Base-by-base conservation (phyloP, 1,140 invertebrate genomes). In the Parapsyche elsis region DNA sequence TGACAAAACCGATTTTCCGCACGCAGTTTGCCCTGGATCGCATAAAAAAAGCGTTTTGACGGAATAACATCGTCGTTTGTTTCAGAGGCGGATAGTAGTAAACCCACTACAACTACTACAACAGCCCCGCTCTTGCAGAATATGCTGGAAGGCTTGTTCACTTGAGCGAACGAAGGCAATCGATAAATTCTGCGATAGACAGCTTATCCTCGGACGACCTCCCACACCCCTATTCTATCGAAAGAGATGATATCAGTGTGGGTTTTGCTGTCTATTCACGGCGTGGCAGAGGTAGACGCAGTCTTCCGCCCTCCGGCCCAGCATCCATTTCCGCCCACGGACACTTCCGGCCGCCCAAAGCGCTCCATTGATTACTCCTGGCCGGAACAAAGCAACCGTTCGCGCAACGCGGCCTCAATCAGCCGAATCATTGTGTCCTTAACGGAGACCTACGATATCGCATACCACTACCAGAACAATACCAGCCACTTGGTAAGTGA, bases 401-500 rank as follows among this genome's bases (percentile, higher is more conserved):
- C 14, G 23, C 9, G 19, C 26, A 38, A n/a, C 26, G 23, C 24
- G 67, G 26, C 23, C 38, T 71, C 67, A 38, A 38, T 71, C 9
- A 21, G 24, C 67, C 9, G 26, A 71, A 73, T 46, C 12, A 23
- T 73, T 21, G 21, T 19, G n/a, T 12, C 14, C 7, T 19, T 73
- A 19, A 24, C 44, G 7, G 12, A 19, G 45, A 73, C 44, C 14
- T 19, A 19, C 16, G 71, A 73, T 24, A 12, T 73, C 5, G n/a
- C n/a, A 10, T 38, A 45, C 45, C 71, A 73, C 38, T 73, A 73
- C 45, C 30, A 46, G 14, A 73, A 73, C 71, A 10, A 19, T 19
- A 73, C 38, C 7, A 19, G 7, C 38, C n/a, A 73, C 30, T 26
- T 19, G 24, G 10, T 24, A 14, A 46, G 19, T 14, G 71, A 16